Evolutionary conservation across 2,888 invertebrate species (phyloP).

Genomic region (Leptogaster cylindrica): DNA sequence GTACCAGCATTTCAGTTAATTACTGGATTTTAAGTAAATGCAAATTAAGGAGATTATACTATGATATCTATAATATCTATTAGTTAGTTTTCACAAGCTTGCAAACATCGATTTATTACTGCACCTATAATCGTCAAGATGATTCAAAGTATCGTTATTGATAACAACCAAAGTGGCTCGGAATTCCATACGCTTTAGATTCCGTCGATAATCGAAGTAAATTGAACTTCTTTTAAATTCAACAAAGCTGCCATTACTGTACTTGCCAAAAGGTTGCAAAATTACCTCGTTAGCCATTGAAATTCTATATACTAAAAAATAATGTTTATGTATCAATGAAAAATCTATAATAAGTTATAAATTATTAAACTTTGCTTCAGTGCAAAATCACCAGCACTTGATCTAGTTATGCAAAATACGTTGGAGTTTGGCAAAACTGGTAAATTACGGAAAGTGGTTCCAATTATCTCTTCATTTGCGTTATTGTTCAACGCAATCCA

Average conservation of each 20-base stretch:
- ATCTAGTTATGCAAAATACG: slow-evolving; percentile 48
- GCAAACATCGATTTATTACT: not conserved
- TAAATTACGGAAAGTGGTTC: slow-evolving; percentile 43
- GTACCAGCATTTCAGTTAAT: not conserved
- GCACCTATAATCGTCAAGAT: slow-evolving; percentile 68
- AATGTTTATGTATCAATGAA: slow-evolving; percentile 8
- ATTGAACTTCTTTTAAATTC: slow-evolving; percentile 41
- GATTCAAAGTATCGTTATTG: slow-evolving; percentile 66
- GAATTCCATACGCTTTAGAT: slow-evolving; percentile 63
- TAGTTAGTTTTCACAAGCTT: not conserved
- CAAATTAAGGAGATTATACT: too few relatives aligned
- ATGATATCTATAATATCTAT: too few relatives aligned
- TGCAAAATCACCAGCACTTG: not conserved
- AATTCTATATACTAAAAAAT: slow-evolving; percentile 46
- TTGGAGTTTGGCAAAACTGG: slow-evolving; percentile 49
- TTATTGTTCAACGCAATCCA: slow-evolving; percentile 44
- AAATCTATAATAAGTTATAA: too few relatives aligned
- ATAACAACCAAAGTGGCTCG: slow-evolving; percentile 68
- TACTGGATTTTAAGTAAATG: too few relatives aligned
- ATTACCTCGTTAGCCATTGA: slow-evolving; percentile 42
- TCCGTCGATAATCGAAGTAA: slow-evolving; percentile 57
- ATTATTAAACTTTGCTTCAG: slow-evolving; percentile 45
- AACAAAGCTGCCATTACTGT: slow-evolving; percentile 42
- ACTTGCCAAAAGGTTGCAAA: slow-evolving; percentile 48
- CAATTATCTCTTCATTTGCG: slow-evolving; percentile 37